phyloP scores from a whole-genome alignment of 2,888 invertebrate genomes.

The Aporophyla nigra region DNA sequence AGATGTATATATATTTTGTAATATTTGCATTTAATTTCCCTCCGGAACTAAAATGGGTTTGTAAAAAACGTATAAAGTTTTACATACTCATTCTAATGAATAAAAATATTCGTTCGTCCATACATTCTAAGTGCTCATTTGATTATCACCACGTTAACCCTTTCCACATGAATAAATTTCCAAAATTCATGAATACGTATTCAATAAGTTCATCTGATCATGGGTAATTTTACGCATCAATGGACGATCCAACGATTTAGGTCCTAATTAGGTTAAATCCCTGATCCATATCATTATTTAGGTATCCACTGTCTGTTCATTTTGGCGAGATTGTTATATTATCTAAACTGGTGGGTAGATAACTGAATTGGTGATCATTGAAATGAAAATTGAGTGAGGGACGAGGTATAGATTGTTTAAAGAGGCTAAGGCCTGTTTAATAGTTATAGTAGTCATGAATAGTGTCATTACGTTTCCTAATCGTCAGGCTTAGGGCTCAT shows the following conservation, averaged over 20 bases:
- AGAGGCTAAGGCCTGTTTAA: slow-evolving; percentile 1
- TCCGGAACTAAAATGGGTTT: neutral
- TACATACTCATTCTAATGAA: neutral
- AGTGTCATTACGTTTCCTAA: neutral
- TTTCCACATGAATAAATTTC: slow-evolving; percentile 34
- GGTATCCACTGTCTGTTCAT: slow-evolving; percentile 11
- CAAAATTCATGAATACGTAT: slow-evolving; percentile 30
- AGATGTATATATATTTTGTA: neutral
- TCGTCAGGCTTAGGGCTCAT: neutral
- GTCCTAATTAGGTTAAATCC: slow-evolving; percentile 45
- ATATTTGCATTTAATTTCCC: neutral
- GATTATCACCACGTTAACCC: slow-evolving; percentile 16
- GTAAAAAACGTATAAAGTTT: neutral
- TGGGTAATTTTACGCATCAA: slow-evolving; percentile 43
- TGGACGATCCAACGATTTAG: slow-evolving; percentile 41
- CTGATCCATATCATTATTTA: slow-evolving; percentile 44
- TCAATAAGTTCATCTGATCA: slow-evolving; percentile 49
- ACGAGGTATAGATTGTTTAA: neutral
- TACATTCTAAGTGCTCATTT: neutral
- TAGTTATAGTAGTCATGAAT: slow-evolving; percentile 8
- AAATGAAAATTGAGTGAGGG: slow-evolving; percentile 13
- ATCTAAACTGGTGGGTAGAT: slow-evolving; percentile 7
- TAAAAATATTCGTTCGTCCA: neutral
- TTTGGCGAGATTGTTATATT: slow-evolving; percentile 19
- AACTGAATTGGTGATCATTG: slow-evolving; percentile 24